Base-by-base conservation (phyloP, 1,140 invertebrate species). In the Drosophila littoralis region DNA sequence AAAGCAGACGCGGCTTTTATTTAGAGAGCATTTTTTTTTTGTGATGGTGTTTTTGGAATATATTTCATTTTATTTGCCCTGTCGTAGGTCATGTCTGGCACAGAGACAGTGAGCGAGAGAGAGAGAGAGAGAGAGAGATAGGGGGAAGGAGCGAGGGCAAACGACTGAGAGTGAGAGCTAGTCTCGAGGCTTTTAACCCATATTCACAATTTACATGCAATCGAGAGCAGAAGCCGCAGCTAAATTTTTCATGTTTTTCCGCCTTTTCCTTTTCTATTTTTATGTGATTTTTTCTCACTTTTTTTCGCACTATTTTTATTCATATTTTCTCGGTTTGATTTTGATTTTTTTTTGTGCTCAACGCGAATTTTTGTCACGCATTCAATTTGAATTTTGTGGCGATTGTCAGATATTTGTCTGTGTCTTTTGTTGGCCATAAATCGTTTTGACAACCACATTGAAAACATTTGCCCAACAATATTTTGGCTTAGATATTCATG, bases 1-100 rank as follows among this genome's bases (percentile, higher is more conserved):
- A 81, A 76, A 88, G 22, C 66, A 74, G 60, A 55, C 66, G 65
- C 70, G 76, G 50, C 57, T 66, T 78, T 83, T 83, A 76, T 83
- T 80, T 80, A 45, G 38, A 10, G n/a, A 22, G 28, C 7, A 42
- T 59, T 81, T 76, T 79, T 76, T 79, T 65, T 71, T 70, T 74
- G 59, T 80, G 69, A 60, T 67, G 38, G 17, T 15, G 36, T 28
- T 74, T 84, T 64, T 64, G n/a, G 38, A 50, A 64, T 61, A 75
- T 59, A 15, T 55, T 60, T 73, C 15, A 46, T 68, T 69, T 68
- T 68, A 40, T 61, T 74, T 69, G 67, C 59, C 81, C 65, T 46
- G 75, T 75, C 81, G 79, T 82, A 86, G 82, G 82, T 86, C 83
- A 88, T 71, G 80, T 77, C 77, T 71, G 65, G 33, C 57, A n/a